A percentile compares a stretch with the other conserved stretches of the same genome.
Conservation (phyloP, 92 coral and sea anemone species). For the Blastomussa wellsi region DNA sequence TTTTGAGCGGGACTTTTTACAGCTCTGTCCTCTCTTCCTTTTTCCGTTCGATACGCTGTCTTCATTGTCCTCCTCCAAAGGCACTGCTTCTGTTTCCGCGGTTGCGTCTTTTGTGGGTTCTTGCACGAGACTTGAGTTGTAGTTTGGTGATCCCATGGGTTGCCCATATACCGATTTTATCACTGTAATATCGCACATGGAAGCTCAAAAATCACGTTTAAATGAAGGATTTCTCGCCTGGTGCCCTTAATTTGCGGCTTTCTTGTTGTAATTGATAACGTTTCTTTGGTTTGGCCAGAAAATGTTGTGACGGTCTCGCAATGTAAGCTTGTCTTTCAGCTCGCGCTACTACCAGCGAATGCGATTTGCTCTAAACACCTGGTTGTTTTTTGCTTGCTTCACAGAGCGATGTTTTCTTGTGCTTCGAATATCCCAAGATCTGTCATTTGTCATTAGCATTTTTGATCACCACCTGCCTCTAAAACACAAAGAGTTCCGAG, state of each 20-base stretch:
- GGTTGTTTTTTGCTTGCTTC: constrained; percentile 58
- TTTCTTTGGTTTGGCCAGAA: background rate
- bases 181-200: constrained; percentile 56
- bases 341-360: background rate
- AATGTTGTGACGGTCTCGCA: background rate
- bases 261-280: constrained; percentile 25
- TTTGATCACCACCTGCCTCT: constrained; percentile 75
- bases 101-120: constrained; percentile 18
- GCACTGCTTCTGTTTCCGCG: constrained; percentile 22
- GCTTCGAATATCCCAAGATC: constrained; percentile 63
- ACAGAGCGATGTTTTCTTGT: constrained; percentile 47
- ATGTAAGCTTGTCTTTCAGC: background rate
- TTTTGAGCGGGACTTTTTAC: constrained; percentile 60
- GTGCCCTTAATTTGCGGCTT: constrained; percentile 29
- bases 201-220: constrained; percentile 21
- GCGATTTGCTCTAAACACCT: constrained; percentile 56
- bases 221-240: constrained; percentile 15
- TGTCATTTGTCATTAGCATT: constrained; percentile 87
- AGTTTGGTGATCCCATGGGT: constrained; percentile 36
- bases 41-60: constrained; percentile 27
- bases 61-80: constrained; percentile 14
- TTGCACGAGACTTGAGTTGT: constrained; percentile 1
- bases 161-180: constrained; percentile 55
- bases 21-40: constrained; percentile 45
- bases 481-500: constrained; percentile 67